Percentiles rank a stretch among this genome's conserved stretches.
phyloP scores from a whole-genome alignment of 2,888 invertebrate species.

The Pasiphila rectangulata region DNA sequence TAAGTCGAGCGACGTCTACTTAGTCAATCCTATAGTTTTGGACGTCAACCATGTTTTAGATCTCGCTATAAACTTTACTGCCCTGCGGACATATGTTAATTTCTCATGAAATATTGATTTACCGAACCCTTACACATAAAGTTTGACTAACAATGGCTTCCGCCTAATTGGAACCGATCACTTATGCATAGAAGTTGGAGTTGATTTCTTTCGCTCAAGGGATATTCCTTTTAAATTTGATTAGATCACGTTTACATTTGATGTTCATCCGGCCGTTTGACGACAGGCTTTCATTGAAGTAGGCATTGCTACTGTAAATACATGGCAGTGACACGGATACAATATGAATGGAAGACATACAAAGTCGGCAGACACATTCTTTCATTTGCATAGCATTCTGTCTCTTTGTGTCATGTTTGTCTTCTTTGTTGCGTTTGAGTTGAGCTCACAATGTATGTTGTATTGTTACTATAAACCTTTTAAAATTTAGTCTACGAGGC shows the following conservation, averaged over 20 bases:
- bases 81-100: constrained; percentile 2
- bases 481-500: too few species aligned
- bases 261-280: constrained; percentile 9
- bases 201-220: constrained; percentile 15
- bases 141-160: constrained; percentile 14
- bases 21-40: too few species aligned
- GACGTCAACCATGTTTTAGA: constrained; percentile 2
- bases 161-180: constrained; percentile 24
- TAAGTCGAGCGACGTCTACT: too few species aligned
- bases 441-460: too few species aligned
- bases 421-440: too few species aligned
- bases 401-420: too few species aligned
- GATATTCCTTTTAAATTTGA: constrained; percentile 38
- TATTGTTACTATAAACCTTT: too few species aligned
- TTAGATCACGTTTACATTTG: constrained; percentile 46
- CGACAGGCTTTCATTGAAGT: constrained; percentile 1
- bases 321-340: neutral
- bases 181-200: constrained; percentile 25
- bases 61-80: constrained; percentile 13
- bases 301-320: constrained; percentile 3
- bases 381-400: too few species aligned
- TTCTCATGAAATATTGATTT: constrained; percentile 12
- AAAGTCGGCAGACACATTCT: neutral
- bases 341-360: neutral
- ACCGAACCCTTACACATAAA: constrained; percentile 14